Evolutionary conservation across 1,140 invertebrate genomes (phyloP), one percentile per base, ranked within the genome.

Genomic region (Halyomorpha halys): DNA sequence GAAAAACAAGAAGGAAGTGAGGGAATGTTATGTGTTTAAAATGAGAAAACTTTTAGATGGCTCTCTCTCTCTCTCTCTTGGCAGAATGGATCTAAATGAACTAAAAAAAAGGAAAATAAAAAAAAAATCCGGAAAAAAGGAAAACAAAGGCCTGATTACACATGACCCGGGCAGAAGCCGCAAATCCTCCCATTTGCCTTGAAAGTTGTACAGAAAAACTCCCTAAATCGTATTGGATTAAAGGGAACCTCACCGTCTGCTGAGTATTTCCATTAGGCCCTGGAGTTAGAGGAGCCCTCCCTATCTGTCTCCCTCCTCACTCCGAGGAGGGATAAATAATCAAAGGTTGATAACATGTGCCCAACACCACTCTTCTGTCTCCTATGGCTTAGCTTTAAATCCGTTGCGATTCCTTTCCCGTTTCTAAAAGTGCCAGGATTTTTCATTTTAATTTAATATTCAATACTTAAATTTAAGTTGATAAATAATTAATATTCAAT

Each of bases 191-290:
- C 47, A 49, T 19, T 19, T 49, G n/a, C 47, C n/a, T 18, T 18
- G n/a, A 49, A 49, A 49, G n/a, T 49, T 49, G n/a, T 49, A 21
- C n/a, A 21, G 21, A 49, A 49, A 49, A 49, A 18, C 5, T 14
- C 47, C 21, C 47, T 49, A 49, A 49, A 49, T 49, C 47, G 47
- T 49, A 49, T 49, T 49, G 47, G 47, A 49, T 49, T 49, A 49
- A 49, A 49, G n/a, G n/a, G 47, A 21, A 18, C 21, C 47, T 21
- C 21, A 49, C 47, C 47, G 47, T 49, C 47, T 49, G 47, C 34
- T 19, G 47, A 49, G 47, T 21, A 49, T 49, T 49, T 49, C 47
- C 47, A 49, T 49, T 49, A 49, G 47, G 47, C 47, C n/a, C 34
- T 39, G 34, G 34, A 39, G 47, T 49, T 21, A 19, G 47, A 39